phyloP scores from a whole-genome alignment of 2,113 vertebrate species.

The Daubentonia madagascariensis region DNA sequence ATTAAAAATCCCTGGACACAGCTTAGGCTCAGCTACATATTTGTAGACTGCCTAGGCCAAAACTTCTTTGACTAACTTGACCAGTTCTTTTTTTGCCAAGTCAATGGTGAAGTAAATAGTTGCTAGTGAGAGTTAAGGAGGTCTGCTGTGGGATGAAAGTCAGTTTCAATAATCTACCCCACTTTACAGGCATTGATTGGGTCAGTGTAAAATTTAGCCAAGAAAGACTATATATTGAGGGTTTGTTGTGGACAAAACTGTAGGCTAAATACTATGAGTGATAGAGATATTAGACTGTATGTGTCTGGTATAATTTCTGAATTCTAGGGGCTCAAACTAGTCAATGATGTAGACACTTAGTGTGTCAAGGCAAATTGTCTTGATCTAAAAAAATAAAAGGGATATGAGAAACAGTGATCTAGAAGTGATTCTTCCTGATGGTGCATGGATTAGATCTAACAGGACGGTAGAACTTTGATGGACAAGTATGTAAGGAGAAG shows the following conservation, averaged over 20 bases:
- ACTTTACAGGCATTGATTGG: background rate
- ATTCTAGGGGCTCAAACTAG: background rate
- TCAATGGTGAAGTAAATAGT: background rate
- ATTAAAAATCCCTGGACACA: background rate
- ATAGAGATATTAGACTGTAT: background rate
- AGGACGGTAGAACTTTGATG: background rate
- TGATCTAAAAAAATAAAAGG: background rate
- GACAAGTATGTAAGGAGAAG: background rate
- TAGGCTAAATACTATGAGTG: background rate
- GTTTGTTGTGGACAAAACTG: background rate
- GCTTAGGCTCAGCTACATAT: background rate
- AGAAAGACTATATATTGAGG: background rate
- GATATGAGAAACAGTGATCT: background rate
- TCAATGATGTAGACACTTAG: background rate
- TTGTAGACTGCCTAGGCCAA: background rate
- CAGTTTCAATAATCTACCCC: background rate
- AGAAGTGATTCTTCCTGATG: background rate
- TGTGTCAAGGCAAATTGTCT: background rate
- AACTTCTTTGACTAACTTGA: background rate
- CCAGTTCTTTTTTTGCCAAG: background rate
- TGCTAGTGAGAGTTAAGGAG: background rate
- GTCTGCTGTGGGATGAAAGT: background rate
- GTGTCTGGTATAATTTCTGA: background rate
- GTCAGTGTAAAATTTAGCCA: background rate
- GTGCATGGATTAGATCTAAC: background rate